Percentiles rank a stretch among this genome's conserved stretches.
Evolutionary conservation across 2,797 vertebrate species (phyloP).

Genomic region (Xiphophorus birchmanni): DNA sequence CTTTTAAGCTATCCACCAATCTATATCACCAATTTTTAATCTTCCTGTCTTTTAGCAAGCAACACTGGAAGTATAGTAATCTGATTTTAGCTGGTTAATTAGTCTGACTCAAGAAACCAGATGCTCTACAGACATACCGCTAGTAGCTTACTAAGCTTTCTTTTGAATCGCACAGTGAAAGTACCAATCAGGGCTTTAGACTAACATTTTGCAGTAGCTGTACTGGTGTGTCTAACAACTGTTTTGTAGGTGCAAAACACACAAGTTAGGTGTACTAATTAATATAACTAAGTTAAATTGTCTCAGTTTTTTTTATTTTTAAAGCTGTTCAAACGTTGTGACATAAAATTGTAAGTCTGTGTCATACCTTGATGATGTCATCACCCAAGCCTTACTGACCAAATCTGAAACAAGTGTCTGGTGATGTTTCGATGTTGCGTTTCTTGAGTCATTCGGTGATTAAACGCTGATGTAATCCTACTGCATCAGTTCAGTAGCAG

Average conservation of each 20-base stretch:
- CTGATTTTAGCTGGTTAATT: too few relatives aligned
- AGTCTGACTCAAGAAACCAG: too few relatives aligned
- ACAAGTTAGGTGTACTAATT: too few relatives aligned
- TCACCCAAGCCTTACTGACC: neutral
- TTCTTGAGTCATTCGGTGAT: neutral
- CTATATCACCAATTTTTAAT: too few relatives aligned
- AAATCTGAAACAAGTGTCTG: neutral
- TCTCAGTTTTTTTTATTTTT: too few relatives aligned
- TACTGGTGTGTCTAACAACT: too few relatives aligned
- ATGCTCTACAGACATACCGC: neutral
- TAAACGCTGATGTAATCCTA: neutral
- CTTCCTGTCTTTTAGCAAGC: too few relatives aligned
- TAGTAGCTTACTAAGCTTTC: neutral
- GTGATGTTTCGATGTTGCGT: neutral
- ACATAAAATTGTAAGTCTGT: neutral
- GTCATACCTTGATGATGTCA: neutral
- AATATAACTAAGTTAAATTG: too few relatives aligned
- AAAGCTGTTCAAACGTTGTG: neutral
- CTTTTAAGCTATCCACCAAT: neutral
- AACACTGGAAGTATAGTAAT: too few relatives aligned
- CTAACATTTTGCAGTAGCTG: too few relatives aligned
- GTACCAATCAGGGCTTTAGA: too few relatives aligned
- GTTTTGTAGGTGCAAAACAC: too few relatives aligned
- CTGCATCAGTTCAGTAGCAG: conserved; percentile 7
- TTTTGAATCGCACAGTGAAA: neutral